Percentiles rank a stretch among this genome's conserved stretches.
These are phyloP conservation scores for Chionoecetes opilio DNA, from an alignment of 1,140 invertebrate genomes.

Conservation along the genomic window DNA sequence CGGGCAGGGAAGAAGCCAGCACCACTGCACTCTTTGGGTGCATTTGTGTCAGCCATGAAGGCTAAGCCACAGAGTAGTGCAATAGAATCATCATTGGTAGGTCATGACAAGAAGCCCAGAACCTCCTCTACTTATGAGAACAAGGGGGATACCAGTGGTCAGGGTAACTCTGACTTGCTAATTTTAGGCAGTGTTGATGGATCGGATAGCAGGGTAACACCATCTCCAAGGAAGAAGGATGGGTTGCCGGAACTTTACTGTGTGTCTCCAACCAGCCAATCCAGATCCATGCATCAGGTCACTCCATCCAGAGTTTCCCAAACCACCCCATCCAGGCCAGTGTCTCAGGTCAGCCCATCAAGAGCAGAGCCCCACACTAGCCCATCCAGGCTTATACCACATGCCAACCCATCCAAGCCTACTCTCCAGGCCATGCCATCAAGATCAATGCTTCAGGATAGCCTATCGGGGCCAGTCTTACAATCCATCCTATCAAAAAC, in stretches of 20 bases:
- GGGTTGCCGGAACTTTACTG: background rate
- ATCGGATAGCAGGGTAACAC: background rate
- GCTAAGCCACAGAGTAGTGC: background rate
- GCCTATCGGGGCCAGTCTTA: background rate
- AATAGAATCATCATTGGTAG: background rate
- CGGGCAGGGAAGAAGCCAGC: background rate
- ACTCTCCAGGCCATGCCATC: background rate
- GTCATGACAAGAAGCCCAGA: background rate
- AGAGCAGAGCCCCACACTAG: background rate
- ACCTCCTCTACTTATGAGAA: background rate
- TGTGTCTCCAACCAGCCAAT: background rate
- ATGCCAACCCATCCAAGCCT: background rate
- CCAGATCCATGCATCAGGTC: background rate
- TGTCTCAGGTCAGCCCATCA: background rate
- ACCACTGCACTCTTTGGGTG: background rate
- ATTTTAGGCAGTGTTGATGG: background rate
- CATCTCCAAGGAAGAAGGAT: background rate
- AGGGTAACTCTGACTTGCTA: background rate
- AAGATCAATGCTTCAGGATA: background rate
- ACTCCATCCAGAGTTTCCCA: background rate
- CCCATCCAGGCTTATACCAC: background rate
- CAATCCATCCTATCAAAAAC: too few species aligned
- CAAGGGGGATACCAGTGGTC: background rate
- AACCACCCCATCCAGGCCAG: background rate
- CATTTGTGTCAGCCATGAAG: background rate